Base-by-base conservation (phyloP, 1,140 invertebrate genomes). In the Campodea augens region DNA sequence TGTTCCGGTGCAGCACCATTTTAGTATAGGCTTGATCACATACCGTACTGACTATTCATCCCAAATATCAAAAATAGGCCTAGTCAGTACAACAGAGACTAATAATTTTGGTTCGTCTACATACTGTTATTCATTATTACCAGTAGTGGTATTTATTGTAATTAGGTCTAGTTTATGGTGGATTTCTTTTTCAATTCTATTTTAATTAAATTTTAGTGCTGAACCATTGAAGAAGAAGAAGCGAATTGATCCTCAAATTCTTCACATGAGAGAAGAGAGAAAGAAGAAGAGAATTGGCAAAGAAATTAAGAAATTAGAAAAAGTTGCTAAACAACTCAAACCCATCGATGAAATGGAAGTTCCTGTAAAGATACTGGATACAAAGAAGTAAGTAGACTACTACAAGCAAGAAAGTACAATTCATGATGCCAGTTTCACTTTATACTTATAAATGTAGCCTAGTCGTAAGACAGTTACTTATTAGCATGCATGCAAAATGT, bases 151-250 rank as follows among this genome's bases (percentile, higher is more conserved):
- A n/a, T n/a, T n/a, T n/a, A n/a, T n/a, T n/a, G n/a, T n/a, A n/a
- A n/a, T n/a, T n/a, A n/a, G n/a, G n/a, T n/a, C n/a, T n/a, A n/a
- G n/a, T n/a, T n/a, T n/a, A n/a, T n/a, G n/a, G n/a, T n/a, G n/a
- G n/a, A n/a, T n/a, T n/a, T n/a, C n/a, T n/a, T n/a, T n/a, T n/a
- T n/a, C n/a, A n/a, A n/a, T n/a, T n/a, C n/a, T n/a, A n/a, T n/a
- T n/a, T n/a, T n/a, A n/a, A n/a, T 45, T 44, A 21, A 44, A 46
- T 51, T 60, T 22, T 52, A 77, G 75, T 55, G 81, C 69, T 25
- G 85, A 90, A 61, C 86, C 88, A 2, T 60, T 91, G 49, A 90
- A 84, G 58, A 91, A 83, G 61, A 91, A 87, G 60, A 89, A 81
- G 56, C 78, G 70, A 56, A 45, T 89, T 3, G 87, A 92, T 68